Conservation (phyloP, 1,140 invertebrate species). For the Pemphigus obesinymphae region DNA sequence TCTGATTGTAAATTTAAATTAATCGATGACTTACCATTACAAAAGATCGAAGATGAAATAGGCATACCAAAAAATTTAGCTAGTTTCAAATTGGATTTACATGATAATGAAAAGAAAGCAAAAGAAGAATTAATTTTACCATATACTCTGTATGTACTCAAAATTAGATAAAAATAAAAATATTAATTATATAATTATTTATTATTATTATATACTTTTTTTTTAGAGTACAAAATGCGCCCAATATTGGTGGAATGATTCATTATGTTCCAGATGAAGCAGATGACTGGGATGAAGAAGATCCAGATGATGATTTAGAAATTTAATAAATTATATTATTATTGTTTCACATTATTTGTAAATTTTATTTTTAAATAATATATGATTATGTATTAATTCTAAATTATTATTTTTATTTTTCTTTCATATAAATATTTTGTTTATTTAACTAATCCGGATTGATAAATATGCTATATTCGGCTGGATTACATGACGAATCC, state of each 20-base stretch:
- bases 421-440: too few relatives aligned
- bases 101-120: conserved; percentile 31
- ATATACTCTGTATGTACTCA: conserved; percentile 3
- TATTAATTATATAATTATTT: not conserved
- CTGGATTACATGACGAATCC: too few relatives aligned
- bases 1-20: conserved; percentile 10
- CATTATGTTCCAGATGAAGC: conserved; percentile 40
- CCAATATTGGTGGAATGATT: conserved; percentile 23
- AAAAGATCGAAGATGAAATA: conserved; percentile 3
- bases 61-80: conserved; percentile 10
- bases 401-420: too few relatives aligned
- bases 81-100: conserved; percentile 32
- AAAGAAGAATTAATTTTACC: conserved; percentile 39
- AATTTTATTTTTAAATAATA: not conserved
- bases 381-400: not conserved
- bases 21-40: not conserved
- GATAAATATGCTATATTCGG: too few relatives aligned
- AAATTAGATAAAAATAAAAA: not conserved
- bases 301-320: conserved; percentile 43
- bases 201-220: not conserved
- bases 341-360: not conserved
- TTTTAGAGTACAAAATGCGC: conserved; percentile 13
- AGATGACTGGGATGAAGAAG: conserved; percentile 44
- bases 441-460: too few relatives aligned
- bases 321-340: conserved; percentile 3